These are phyloP conservation scores for Callionymus lyra DNA, from an alignment of 2,113 vertebrate species.

Conservation along the genomic window DNA sequence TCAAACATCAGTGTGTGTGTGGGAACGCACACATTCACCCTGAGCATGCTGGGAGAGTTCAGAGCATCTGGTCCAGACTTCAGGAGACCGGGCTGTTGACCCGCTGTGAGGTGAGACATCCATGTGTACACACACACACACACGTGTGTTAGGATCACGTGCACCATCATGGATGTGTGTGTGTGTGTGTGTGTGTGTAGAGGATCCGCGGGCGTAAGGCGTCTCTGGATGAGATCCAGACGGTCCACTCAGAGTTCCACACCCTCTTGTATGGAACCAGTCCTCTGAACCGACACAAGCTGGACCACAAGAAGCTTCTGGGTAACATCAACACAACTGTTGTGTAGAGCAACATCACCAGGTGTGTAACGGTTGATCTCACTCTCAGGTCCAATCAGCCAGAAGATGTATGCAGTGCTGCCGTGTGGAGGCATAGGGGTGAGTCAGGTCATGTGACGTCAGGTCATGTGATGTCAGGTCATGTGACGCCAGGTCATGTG, in stretches of 20 bases:
- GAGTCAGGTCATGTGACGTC: background rate
- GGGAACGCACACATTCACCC: conserved; percentile 62
- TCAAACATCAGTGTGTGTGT: conserved; percentile 60
- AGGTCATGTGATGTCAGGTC: background rate
- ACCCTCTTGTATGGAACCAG: conserved; percentile 60
- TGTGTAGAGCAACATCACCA: too few relatives aligned
- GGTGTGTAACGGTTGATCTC: background rate
- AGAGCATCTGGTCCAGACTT: conserved; percentile 62
- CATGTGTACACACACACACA: background rate
- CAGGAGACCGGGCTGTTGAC: conserved; percentile 55
- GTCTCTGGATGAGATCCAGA: conserved; percentile 61
- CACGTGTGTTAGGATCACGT: too few relatives aligned
- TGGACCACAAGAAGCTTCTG: conserved; percentile 61
- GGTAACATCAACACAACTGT: too few relatives aligned
- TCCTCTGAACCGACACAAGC: conserved; percentile 57
- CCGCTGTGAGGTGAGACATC: conserved; percentile 49
- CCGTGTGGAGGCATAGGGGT: conserved; percentile 60
- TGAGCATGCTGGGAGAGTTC: conserved; percentile 59
- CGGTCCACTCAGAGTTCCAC: conserved; percentile 60
- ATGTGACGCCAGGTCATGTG: too few relatives aligned
- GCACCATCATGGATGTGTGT: conserved; percentile 6
- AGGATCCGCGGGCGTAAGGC: conserved; percentile 59
- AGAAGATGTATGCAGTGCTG: conserved; percentile 62
- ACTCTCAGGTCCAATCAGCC: conserved; percentile 53
- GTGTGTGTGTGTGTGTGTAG: conserved; percentile 32